Evolutionary conservation across 2,797 vertebrate genomes (phyloP).

Genomic region (Oreonectes daqikongensis): DNA sequence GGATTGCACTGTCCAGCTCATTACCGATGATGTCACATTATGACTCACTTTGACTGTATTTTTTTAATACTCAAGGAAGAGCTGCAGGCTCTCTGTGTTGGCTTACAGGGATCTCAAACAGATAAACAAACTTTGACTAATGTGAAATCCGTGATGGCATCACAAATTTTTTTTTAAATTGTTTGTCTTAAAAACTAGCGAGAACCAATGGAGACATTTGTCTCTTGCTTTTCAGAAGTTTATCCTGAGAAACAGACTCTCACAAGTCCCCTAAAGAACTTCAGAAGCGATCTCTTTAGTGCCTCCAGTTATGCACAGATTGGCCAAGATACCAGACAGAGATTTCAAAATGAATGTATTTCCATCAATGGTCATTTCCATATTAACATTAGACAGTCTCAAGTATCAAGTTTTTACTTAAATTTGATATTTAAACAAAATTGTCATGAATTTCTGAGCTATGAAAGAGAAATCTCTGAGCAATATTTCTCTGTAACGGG

Average conservation of each 20-base stretch:
- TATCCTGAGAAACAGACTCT: not conserved
- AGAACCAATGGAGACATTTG: not conserved
- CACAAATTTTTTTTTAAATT: not conserved
- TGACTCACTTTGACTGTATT: constrained; percentile 26
- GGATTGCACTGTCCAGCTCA: not conserved
- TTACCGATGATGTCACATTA: constrained; percentile 1
- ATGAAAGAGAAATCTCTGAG: not conserved
- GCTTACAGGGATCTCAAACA: constrained; percentile 3
- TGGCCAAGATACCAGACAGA: not conserved
- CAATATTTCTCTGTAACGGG: not conserved
- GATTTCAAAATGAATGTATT: not conserved
- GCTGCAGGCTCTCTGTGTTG: not conserved
- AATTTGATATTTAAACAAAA: no score
- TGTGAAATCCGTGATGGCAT: constrained; percentile 5
- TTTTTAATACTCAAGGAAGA: not conserved
- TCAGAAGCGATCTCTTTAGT: not conserved
- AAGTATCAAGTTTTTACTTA: no score
- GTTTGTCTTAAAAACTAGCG: not conserved
- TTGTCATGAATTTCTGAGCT: not conserved
- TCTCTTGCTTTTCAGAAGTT: not conserved
- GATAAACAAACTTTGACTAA: constrained; percentile 6
- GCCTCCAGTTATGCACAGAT: not conserved
- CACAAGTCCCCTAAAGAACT: not conserved
- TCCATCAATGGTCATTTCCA: no score
- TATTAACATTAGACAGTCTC: no score